Evolutionary conservation across 2,888 invertebrate genomes (phyloP).

Genomic region (Liodrosophila aerea): DNA sequence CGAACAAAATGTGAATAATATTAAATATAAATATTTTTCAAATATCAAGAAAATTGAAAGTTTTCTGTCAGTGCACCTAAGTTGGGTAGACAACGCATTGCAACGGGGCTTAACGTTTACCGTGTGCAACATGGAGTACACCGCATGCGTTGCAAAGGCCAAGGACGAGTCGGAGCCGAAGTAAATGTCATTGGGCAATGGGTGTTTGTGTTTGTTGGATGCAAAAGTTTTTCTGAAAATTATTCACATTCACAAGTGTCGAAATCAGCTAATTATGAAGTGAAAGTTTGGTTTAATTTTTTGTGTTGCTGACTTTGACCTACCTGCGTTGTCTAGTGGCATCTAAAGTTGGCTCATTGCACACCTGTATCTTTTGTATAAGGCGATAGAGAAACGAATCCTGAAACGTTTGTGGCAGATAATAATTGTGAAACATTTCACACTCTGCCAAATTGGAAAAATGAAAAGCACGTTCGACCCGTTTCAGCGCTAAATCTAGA

Average conservation of each 20-base stretch:
- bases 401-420: conserved; percentile 58
- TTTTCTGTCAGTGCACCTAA: too few species aligned
- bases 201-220: conserved; percentile 5
- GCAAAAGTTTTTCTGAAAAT: conserved; percentile 34
- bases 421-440: conserved; percentile 67
- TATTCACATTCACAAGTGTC: conserved; percentile 63
- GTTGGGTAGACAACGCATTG: too few species aligned
- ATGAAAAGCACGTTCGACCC: conserved; percentile 30
- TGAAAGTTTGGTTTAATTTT: conserved; percentile 38
- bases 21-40: too few species aligned
- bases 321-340: conserved; percentile 50
- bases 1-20: too few species aligned
- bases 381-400: conserved; percentile 67
- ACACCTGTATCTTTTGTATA: conserved; percentile 67
- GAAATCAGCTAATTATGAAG: conserved; percentile 54
- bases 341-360: conserved; percentile 59
- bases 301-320: conserved; percentile 51
- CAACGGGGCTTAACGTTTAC: too few species aligned
- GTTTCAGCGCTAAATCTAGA: conserved; percentile 33
- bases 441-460: not conserved
- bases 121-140: too few species aligned
- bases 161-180: conserved; percentile 47
- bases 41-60: too few species aligned
- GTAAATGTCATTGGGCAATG: conserved; percentile 62
- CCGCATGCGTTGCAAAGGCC: conserved; percentile 63